These are phyloP conservation scores for Subanguina moxae DNA, from an alignment of 1,140 invertebrate species.

Conservation along the genomic window DNA sequence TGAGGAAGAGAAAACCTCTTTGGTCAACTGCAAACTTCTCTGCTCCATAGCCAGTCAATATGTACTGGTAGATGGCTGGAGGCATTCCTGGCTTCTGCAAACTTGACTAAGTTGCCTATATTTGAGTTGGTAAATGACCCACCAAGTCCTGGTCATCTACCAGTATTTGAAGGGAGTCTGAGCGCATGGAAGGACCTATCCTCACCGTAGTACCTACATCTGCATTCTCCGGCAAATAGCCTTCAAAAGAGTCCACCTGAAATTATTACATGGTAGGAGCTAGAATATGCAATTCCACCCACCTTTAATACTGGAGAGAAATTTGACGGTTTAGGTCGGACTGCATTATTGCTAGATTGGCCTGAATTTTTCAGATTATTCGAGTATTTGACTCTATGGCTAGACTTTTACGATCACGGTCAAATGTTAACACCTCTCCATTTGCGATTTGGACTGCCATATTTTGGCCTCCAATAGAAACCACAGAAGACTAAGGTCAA, in stretches of 20 bases:
- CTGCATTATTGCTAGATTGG: neutral
- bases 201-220: constrained; percentile 54
- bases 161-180: constrained; percentile 55
- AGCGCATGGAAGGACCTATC: constrained; percentile 36
- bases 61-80: constrained; percentile 55
- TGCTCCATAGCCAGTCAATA: constrained; percentile 53
- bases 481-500: too few relatives aligned
- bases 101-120: neutral
- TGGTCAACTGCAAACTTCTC: constrained; percentile 58
- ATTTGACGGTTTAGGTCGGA: constrained; percentile 5
- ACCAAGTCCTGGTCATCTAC: constrained; percentile 56
- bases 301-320: constrained; percentile 29
- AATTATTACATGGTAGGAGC: constrained; percentile 8
- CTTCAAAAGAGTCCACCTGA: constrained; percentile 54
- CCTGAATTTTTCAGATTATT: too few relatives aligned
- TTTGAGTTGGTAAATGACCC: constrained; percentile 15
- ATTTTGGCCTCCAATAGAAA: too few relatives aligned
- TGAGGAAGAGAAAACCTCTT: constrained; percentile 55
- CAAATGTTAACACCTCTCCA: too few relatives aligned
- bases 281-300: neutral
- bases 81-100: constrained; percentile 57
- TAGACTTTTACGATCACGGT: too few relatives aligned
- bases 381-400: too few relatives aligned
- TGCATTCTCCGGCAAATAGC: constrained; percentile 49
- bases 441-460: too few relatives aligned